Base-by-base conservation (phyloP, 2,113 vertebrate species). In the Zingel zingel region DNA sequence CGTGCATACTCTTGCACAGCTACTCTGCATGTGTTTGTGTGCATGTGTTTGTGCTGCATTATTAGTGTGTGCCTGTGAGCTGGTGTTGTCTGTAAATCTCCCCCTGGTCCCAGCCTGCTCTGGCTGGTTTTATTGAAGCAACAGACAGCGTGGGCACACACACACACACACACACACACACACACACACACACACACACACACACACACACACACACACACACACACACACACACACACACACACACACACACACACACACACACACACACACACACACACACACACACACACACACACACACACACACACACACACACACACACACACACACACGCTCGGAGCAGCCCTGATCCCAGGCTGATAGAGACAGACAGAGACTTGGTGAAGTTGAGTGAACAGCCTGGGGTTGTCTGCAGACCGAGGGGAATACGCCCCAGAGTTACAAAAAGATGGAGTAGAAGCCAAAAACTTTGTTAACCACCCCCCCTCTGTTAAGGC, bases 301-400 rank as follows among this genome's bases (percentile, higher is more conserved):
- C 79, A 79, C 66, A 72, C 77, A 75, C 74, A 73, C 58, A 65
- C 83, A 73, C 78, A 69, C 63, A 69, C 51, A 25, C 47, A 53
- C 57, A 82, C 57, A 56, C 80, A 63, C 68, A 73, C 82, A 79
- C 58, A 83, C 23, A 51, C 39, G 84, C 92, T 81, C 4, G 10
- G 78, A 90, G 87, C 91, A 91, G 90, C 71, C 79, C 77, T 87
- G 90, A 92, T 92, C 91, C 90, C 91, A 85, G 86, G 91, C 90
- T 92, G 92, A 92, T 93, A 88, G 85, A 92, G 82, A 91, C 84
- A 85, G 84, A 89, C 85, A 83, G 80, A 92, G 88, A 92, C 85
- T 91, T 79, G 89, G 86, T 89, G 90, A 92, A 93, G 89, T 92
- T 93, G 91, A 91, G 91, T 93, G 91, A 93, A 92, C 83, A 91